Base-by-base conservation (phyloP, 2,888 invertebrate species). In the Polietes domitor region DNA sequence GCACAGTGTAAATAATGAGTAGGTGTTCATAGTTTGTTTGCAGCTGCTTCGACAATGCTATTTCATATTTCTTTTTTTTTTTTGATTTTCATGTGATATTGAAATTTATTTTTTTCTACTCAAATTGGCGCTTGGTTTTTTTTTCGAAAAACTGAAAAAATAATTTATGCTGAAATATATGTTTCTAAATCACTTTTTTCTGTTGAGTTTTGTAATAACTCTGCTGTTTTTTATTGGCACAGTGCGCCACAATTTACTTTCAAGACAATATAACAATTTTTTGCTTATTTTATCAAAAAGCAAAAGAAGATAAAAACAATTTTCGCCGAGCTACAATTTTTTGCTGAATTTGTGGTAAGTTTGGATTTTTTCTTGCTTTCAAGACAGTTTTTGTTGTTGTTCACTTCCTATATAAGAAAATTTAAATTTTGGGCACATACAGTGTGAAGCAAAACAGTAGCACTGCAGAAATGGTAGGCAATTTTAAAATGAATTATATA, bases 241-340 rank as follows among this genome's bases (percentile, higher is more conserved):
- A 82, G 75, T 58, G 78, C 82, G 78, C 78, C 78, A 65, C 65
- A 41, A n/a, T 41, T 61, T 17, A 7, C 0, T 6, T 58, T 58
- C 2, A 58, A 58, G 12, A 24, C 24, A 58, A 24, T 21, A 24
- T 21, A 58, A 47, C 28, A 68, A 72, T n/a, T 28, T 78, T 74
- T 70, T 37, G 9, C 32, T 63, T 17, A 17, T 63, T 65, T 65
- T 41, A 41, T 37, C 3, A 41, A 65, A 21, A 19, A 41, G n/a
- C n/a, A 65, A 32, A 4, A 65, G 19, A 37, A 65, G 0, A 21
- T 41, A 19, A 5, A 15, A 43, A 68, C 15, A 68, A 41, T 9
- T 28, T 47, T 19, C 28, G 4, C 6, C 19, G n/a, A 63, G 17
- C 15, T 37, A 9, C 19, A 2, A 32, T n/a, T 32, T 68, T 24